phyloP scores from a whole-genome alignment of 2,888 invertebrate species.

The Belgica antarctica region DNA sequence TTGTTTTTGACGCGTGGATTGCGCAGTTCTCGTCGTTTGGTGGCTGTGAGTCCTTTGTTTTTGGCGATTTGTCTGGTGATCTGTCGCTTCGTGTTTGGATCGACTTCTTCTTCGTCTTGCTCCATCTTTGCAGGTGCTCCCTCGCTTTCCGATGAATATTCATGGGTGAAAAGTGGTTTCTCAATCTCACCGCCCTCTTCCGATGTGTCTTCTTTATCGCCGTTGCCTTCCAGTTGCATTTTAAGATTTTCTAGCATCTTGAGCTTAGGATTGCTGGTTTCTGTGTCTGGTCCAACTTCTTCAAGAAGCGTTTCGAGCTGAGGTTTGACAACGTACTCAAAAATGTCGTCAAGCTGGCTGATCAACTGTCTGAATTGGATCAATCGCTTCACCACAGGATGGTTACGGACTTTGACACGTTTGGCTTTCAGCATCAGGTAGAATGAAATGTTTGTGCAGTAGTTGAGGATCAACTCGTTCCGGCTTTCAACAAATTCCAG shows the following conservation, averaged over 20 bases:
- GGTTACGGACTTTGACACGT: slow-evolving; percentile 68
- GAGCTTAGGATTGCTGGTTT: slow-evolving; percentile 45
- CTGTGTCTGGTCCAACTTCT: slow-evolving; percentile 51
- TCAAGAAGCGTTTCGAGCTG: slow-evolving; percentile 65
- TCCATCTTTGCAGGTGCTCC: slow-evolving; percentile 51
- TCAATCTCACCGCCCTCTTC: slow-evolving; percentile 57
- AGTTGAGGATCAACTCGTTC: slow-evolving; percentile 70
- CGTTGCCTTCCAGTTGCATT: slow-evolving; percentile 50
- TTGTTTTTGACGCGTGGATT: slow-evolving; percentile 96
- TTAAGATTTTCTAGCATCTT: slow-evolving; percentile 49
- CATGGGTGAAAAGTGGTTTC: slow-evolving; percentile 50
- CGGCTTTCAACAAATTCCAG: slow-evolving; percentile 70
- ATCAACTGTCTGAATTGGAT: slow-evolving; percentile 76
- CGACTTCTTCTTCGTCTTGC: slow-evolving; percentile 50
- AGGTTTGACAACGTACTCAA: slow-evolving; percentile 65
- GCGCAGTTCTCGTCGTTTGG: slow-evolving; percentile 84
- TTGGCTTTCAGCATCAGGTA: slow-evolving; percentile 81
- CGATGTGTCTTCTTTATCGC: slow-evolving; percentile 54
- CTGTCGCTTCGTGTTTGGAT: slow-evolving; percentile 63
- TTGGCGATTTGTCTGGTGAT: slow-evolving; percentile 94
- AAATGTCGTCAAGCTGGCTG: slow-evolving; percentile 69
- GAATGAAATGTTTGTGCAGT: slow-evolving; percentile 81
- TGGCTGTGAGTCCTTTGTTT: slow-evolving; percentile 90
- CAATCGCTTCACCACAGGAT: slow-evolving; percentile 85
- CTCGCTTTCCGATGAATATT: slow-evolving; percentile 52